These are phyloP conservation scores for Patagioenas fasciata DNA, from an alignment of 2,113 vertebrate genomes.

Conservation along the genomic window DNA sequence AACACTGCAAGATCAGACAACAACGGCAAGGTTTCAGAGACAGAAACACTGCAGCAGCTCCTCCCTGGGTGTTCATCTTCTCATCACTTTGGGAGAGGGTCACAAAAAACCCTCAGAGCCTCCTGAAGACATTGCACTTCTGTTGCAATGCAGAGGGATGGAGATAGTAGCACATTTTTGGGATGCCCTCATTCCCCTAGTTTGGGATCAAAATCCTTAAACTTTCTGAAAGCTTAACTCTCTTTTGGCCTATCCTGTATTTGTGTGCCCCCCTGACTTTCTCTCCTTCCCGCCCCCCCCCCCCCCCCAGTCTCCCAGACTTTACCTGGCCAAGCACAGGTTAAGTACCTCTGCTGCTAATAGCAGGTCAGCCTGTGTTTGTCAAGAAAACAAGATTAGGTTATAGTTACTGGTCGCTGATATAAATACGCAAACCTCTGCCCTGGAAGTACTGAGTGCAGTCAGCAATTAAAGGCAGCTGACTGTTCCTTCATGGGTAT, in stretches of 20 bases:
- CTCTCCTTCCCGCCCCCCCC: fast-evolving
- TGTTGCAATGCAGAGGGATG: neutral
- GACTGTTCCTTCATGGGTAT: neutral
- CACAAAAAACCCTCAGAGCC: neutral
- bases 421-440: neutral
- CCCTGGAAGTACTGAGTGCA: neutral
- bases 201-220: neutral
- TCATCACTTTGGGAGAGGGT: neutral
- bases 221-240: neutral
- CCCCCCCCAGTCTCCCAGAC: fast-evolving
- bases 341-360: neutral
- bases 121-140: neutral
- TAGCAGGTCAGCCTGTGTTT: neutral
- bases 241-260: neutral
- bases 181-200: neutral
- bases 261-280: neutral
- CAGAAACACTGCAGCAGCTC: slow-evolving; percentile 6
- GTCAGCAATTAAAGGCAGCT: slow-evolving; percentile 40
- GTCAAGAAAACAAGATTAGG: neutral
- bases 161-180: neutral
- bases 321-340: neutral
- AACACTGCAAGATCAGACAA: slow-evolving; percentile 37
- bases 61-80: neutral
- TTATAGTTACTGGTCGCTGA: neutral
- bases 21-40: slow-evolving; percentile 26